Evolutionary conservation across 2,888 invertebrate genomes (phyloP), one percentile per base, ranked within the genome.

Genomic region (Ctena decussata): DNA sequence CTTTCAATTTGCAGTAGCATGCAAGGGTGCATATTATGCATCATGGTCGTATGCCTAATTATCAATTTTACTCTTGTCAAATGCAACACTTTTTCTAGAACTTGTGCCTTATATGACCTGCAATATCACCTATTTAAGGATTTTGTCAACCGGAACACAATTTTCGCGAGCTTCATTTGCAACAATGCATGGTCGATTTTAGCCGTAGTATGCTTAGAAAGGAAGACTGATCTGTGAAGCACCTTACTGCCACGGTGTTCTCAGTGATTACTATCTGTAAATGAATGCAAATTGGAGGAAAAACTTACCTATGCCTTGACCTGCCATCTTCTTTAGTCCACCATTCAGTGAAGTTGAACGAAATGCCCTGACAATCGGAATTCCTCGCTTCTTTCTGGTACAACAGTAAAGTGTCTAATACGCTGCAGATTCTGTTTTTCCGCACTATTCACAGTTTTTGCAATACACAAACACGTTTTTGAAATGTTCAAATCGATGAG

Each of bases 331-430:
- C 77, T 80, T 81, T 83, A 85, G 80, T 86, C 86, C 83, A 86
- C 89, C 89, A 89, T 89, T 86, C 89, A 84, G 76, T 82, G 69
- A 75, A 81, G 77, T 84, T 49, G 57, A 85, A 84, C 88, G 65
- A 88, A 80, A 85, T 84, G 88, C 88, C 75, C 84, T 82, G 72
- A 74, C 80, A 85, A 84, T 85, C 85, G 85, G 84, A 84, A 80
- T 76, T 44, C 79, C 72, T 75, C 78, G 73, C 71, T 75, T 77
- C 32, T 24, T 37, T 73, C 35, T 35, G 32, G 32, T 24, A 57
- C 12, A 15, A n/a, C 41, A 41, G 46, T 18, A 46, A 21, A 46
- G 6, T 12, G 21, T 46, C 46, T n/a, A n/a, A n/a, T n/a, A n/a
- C n/a, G n/a, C n/a, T n/a, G n/a, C n/a, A n/a, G n/a, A n/a, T n/a